Evolutionary conservation across 2,888 invertebrate species (phyloP), one percentile per base, ranked within the genome.

Genomic region (Sialis fuliginosa): DNA sequence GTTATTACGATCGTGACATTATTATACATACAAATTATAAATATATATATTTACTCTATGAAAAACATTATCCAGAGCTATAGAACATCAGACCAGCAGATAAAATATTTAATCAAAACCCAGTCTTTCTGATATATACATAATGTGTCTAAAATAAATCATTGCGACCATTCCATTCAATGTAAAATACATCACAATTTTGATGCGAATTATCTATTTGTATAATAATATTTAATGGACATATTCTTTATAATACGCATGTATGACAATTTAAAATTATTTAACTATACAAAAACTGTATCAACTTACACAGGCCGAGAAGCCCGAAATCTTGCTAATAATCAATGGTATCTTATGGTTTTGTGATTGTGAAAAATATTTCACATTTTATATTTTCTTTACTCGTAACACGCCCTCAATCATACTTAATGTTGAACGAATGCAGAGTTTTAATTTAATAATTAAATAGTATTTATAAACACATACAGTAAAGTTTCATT

Each of bases 141-240:
- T 41, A 54, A 54, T 55, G 57, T 55, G 57, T 55, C 52, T 52
- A 45, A 54, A 52, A 54, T 48, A 50, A 50, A 46, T 47, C 48
- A 46, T 48, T 47, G 48, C 50, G 48, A 50, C 47, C 47, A 53
- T 51, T 54, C 55, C 55, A 56, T 44, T 49, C 52, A 50, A 55
- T 59, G 61, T 58, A 63, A 61, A 63, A 62, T 62, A 61, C 62
- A 61, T 59, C 60, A 59, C 60, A 57, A 52, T 50, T 45, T 49
- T 54, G 58, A 60, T 61, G 61, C 57, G 53, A 53, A 56, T 55
- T 50, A 48, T 48, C 37, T 46, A 42, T 45, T 43, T 41, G 40
- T 44, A 33, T 45, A 42, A 45, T 33, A 39, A 33, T 48, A 44
- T 44, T 44, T 44, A 44, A 44, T 44, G 44, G 44, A 44, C 44